Conservation (phyloP, 2,113 vertebrate species). For the Nyctereutes procyonoides region DNA sequence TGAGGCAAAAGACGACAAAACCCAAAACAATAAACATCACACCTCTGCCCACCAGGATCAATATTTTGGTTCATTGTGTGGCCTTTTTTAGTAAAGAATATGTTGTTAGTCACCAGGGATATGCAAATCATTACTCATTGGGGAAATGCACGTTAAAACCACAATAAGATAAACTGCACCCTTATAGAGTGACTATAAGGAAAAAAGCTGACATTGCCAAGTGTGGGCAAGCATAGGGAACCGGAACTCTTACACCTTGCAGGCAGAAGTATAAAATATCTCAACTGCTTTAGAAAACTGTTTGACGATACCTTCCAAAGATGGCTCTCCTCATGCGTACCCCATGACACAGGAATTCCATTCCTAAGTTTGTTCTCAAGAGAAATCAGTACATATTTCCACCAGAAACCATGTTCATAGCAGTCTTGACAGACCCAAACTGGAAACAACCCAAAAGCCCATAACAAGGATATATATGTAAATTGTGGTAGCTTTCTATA, state of each 20-base stretch:
- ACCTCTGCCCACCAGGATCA: neutral
- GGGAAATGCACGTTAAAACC: conserved; percentile 5
- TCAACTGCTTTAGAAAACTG: neutral
- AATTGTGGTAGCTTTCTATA: neutral
- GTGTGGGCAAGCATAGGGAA: neutral
- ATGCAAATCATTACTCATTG: neutral
- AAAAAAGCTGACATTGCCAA: neutral
- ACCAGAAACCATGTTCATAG: neutral
- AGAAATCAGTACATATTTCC: neutral
- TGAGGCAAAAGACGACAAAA: neutral
- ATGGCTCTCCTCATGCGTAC: neutral
- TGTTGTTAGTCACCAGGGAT: neutral
- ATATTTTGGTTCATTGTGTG: neutral
- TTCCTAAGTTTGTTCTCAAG: neutral
- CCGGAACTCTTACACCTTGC: neutral
- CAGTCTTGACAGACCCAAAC: neutral
- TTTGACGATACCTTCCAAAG: neutral
- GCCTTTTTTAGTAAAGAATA: neutral
- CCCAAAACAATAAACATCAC: neutral
- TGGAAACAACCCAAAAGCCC: neutral
- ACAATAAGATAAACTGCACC: neutral
- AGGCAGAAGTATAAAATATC: neutral
- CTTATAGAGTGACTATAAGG: neutral
- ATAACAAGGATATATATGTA: neutral
- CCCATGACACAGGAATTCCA: neutral